Conservation (phyloP, 2,797 vertebrate species). For the Dipus sagitta region DNA sequence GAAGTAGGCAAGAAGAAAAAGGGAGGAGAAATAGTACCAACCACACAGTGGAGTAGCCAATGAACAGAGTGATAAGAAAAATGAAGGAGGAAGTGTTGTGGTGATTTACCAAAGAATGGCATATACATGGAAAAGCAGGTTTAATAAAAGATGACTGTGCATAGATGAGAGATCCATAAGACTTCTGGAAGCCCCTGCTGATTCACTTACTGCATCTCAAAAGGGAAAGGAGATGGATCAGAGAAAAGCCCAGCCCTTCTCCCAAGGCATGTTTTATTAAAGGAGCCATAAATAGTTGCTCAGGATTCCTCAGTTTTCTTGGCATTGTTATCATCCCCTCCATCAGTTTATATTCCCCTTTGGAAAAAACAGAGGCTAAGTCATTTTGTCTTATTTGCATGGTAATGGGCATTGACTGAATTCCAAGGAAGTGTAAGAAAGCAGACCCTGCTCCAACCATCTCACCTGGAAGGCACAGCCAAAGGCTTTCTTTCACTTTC, state of each 20-base stretch:
- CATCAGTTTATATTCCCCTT: not conserved
- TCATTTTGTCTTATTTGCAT: not conserved
- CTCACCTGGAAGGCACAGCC: not conserved
- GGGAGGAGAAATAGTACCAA: not conserved
- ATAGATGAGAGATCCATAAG: not conserved
- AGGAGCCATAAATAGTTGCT: slow-evolving; percentile 42
- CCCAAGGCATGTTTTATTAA: not conserved
- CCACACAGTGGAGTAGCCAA: not conserved
- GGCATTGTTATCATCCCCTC: not conserved
- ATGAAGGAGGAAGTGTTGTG: not conserved
- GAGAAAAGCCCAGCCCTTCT: not conserved
- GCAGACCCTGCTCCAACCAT: not conserved
- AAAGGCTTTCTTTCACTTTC: slow-evolving; percentile 61
- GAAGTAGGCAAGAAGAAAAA: not conserved
- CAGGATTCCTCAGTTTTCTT: slow-evolving; percentile 45
- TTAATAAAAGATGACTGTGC: not conserved
- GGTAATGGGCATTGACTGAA: not conserved
- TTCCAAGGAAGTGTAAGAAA: not conserved
- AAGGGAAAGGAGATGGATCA: not conserved
- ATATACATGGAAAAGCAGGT: not conserved
- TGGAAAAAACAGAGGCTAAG: not conserved
- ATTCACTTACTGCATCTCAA: not conserved
- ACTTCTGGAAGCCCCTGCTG: not conserved
- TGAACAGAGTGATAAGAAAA: not conserved
- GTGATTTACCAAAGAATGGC: not conserved